Base-by-base conservation (phyloP, 53 echinoderm and acorn worm species). In the Glandiceps talaboti region DNA sequence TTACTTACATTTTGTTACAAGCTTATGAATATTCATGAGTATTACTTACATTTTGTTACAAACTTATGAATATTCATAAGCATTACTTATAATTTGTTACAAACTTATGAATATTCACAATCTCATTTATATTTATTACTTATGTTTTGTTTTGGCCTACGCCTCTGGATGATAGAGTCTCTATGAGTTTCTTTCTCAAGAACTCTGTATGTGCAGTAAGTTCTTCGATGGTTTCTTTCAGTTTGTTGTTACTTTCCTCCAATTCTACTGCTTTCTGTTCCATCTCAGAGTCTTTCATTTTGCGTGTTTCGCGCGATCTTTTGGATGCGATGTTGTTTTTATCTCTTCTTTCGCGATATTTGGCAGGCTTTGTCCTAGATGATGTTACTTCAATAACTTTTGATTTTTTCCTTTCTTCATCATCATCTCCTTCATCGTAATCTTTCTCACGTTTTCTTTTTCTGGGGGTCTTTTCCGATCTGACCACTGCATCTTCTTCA, bases 271-370 rank as follows among this genome's bases (percentile, higher is more conserved):
- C 92, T 25, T 80, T 80, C 27, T 30, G 14, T 26, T 82, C 87
- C 86, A 92, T 81, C 1, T 81, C 83, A 10, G 25, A n/a, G 72
- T 90, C 90, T 74, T 83, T 83, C 33, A 33, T 30, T 75, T 89
- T 92, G 80, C 92, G 82, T 74, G 82, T 82, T 28, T 85, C 85
- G 25, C 92, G 83, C 75, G 87, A 87, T 0, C 83, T 84, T 76
- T 85, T 85, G 30, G 90, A 92, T 26, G 92, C 92, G 10, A 85
- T 28, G 75, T 92, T 92, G 84, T 92, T 92, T 85, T 92, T 92
- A 74, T 89, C 82, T 0, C 92, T 83, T 33, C 92, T 90, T 33
- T 83, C 76, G 33, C 92, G 89, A 76, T 90, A 87, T 31, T 78
- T 78, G 20, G 6, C 31, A 28, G 30, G 31, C 14, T 32, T 78